These are phyloP conservation scores for Aleiodes sp. DNA, from an alignment of 1,140 invertebrate genomes.

Conservation along the genomic window DNA sequence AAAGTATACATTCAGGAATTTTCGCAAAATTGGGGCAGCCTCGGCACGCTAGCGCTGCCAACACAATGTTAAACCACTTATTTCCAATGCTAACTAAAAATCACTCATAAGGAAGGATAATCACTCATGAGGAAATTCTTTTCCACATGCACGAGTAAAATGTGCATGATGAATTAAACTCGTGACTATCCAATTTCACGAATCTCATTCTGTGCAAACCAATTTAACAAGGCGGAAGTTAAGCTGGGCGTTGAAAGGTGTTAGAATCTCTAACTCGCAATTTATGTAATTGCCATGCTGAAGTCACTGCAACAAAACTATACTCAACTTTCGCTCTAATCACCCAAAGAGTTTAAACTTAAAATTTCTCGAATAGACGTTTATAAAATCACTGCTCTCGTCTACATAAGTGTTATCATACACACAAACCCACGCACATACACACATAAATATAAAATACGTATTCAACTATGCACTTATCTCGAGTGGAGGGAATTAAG, in stretches of 20 bases:
- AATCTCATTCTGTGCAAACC: neutral
- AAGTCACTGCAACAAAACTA: neutral
- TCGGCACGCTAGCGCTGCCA: too few species aligned
- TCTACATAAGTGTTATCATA: slow-evolving; percentile 12
- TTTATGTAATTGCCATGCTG: slow-evolving; percentile 35
- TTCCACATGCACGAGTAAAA: too few species aligned
- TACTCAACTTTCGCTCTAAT: slow-evolving; percentile 41
- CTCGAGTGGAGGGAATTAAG: neutral
- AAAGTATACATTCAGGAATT: too few species aligned
- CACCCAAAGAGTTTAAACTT: slow-evolving; percentile 28
- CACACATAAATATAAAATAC: slow-evolving; percentile 8
- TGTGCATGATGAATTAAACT: too few species aligned
- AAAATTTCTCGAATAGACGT: slow-evolving; percentile 22
- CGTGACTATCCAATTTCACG: neutral
- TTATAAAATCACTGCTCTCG: slow-evolving; percentile 19
- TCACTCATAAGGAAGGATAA: too few species aligned
- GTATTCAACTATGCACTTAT: neutral
- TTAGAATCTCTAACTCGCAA: slow-evolving; percentile 28
- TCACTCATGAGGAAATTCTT: too few species aligned
- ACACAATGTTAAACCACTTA: too few species aligned
- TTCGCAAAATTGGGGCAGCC: too few species aligned
- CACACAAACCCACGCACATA: neutral
- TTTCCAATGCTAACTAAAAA: too few species aligned
- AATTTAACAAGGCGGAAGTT: neutral
- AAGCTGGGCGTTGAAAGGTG: slow-evolving; percentile 26